Conservation (phyloP, 2,113 vertebrate genomes). For the Pterocles orientalis region DNA sequence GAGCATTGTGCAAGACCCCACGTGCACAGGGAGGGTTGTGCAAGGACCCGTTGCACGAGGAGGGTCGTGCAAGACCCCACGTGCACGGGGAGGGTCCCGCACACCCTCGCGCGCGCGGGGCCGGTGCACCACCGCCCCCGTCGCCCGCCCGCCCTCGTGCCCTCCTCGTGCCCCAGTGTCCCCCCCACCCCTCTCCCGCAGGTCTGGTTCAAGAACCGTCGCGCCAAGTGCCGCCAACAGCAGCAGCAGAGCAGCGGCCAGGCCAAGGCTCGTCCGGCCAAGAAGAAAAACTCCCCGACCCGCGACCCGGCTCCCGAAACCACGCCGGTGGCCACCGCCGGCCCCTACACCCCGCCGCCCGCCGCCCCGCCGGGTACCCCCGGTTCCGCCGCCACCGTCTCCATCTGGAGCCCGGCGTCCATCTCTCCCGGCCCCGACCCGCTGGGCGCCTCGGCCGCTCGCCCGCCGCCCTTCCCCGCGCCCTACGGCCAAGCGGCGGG, state of each 20-base stretch:
- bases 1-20: too few species aligned
- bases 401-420: slow-evolving; percentile 89
- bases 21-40: too few species aligned
- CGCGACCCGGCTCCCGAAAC: slow-evolving; percentile 63
- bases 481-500: slow-evolving; percentile 80
- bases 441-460: slow-evolving; percentile 71
- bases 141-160: not conserved
- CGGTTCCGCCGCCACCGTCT: slow-evolving; percentile 81
- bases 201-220: too few species aligned
- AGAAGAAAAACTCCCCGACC: slow-evolving; percentile 83
- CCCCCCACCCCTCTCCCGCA: not conserved
- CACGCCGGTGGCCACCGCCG: slow-evolving; percentile 68
- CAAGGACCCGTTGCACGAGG: too few species aligned
- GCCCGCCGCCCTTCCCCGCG: slow-evolving; percentile 78
- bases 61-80: too few species aligned
- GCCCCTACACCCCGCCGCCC: slow-evolving; percentile 80
- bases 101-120: too few species aligned
- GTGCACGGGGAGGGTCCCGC: too few species aligned
- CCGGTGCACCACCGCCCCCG: too few species aligned
- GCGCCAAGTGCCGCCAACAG: slow-evolving; percentile 52
- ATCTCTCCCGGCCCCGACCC: slow-evolving; percentile 86
- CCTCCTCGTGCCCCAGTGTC: too few species aligned
- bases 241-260: slow-evolving; percentile 79
- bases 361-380: slow-evolving; percentile 77
- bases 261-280: slow-evolving; percentile 82